phyloP scores from a whole-genome alignment of 2,888 invertebrate species.

The Epiperipatus broadwayi region DNA sequence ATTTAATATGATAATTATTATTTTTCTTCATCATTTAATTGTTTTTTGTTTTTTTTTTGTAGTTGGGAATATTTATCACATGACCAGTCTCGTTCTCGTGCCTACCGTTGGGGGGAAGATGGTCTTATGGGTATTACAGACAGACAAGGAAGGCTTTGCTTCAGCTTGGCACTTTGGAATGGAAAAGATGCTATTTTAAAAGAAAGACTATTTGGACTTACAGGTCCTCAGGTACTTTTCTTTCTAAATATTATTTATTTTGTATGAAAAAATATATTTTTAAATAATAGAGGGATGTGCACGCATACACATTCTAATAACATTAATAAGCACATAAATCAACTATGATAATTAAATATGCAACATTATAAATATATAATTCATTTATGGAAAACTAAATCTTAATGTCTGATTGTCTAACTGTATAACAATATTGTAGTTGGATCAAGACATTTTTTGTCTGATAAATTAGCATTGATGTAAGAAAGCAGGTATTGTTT shows the following conservation, averaged over 20 bases:
- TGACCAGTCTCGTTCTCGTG: slow-evolving; percentile 23
- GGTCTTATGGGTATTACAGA: slow-evolving; percentile 27
- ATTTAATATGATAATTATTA: too few relatives aligned
- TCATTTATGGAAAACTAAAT: too few relatives aligned
- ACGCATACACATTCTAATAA: background rate
- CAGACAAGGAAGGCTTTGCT: slow-evolving; percentile 24
- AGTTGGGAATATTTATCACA: slow-evolving; percentile 26
- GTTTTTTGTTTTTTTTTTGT: background rate
- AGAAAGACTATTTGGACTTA: slow-evolving; percentile 28
- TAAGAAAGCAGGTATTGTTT: too few relatives aligned
- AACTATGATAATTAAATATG: background rate
- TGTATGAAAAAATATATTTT: too few relatives aligned
- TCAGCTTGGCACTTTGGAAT: slow-evolving; percentile 27
- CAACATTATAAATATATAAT: too few relatives aligned
- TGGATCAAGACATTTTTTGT: too few relatives aligned
- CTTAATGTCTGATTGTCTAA: too few relatives aligned
- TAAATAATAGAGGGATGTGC: background rate
- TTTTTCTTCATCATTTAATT: background rate
- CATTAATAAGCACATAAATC: too few relatives aligned
- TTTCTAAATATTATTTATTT: background rate
- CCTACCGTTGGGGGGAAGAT: slow-evolving; percentile 29
- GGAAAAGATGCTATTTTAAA: slow-evolving; percentile 26
- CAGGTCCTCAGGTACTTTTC: slow-evolving; percentile 27
- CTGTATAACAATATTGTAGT: too few relatives aligned
- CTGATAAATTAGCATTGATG: too few relatives aligned